Evolutionary conservation across 2,797 vertebrate genomes (phyloP), one percentile per base, ranked within the genome.

Genomic region (Aselliscus stoliczkanus): DNA sequence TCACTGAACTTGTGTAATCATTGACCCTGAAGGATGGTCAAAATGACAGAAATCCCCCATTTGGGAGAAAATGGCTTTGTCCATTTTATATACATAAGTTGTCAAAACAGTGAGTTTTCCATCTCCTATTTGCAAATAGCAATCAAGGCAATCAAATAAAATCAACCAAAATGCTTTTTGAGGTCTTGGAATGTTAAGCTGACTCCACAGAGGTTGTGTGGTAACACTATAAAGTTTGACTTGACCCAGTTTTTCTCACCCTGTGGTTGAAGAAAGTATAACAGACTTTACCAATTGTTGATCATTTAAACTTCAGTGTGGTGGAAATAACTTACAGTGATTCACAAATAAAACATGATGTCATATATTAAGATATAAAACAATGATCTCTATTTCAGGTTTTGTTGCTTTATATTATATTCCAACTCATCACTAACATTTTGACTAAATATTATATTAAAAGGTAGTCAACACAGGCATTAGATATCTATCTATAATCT

Each of bases 41-140:
- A 88, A 95, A 39, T 83, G 77, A 90, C 34, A 88, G 73, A 95
- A 96, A 83, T 69, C 13, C 17, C 20, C 42, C 69, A 82, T 60
- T 96, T 60, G 15, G n/a, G 65, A 94, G 79, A 95, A 93, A 88
- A 94, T 56, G 84, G 25, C 44, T 94, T 89, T 75, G n/a, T 52
- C 27, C 20, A 20, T 42, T 92, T 87, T 85, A 67, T 69, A 23
- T 79, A 77, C 15, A n/a, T 69, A 96, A 56, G 37, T 37, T 42
- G 69, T 64, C 39, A 82, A 81, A 83, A 44, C 27, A 88, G 52
- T 85, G 76, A 39, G 34, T 37, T 95, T 93, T 93, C 44, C 69
- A 42, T 50, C 42, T 90, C 70, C 29, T 79, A 56, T 76, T 12
- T 44, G 60, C n/a, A 93, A 79, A 93, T 15, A 87, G 42, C 69